phyloP scores from a whole-genome alignment of 2,113 vertebrate genomes.

The Tupaia chinensis region DNA sequence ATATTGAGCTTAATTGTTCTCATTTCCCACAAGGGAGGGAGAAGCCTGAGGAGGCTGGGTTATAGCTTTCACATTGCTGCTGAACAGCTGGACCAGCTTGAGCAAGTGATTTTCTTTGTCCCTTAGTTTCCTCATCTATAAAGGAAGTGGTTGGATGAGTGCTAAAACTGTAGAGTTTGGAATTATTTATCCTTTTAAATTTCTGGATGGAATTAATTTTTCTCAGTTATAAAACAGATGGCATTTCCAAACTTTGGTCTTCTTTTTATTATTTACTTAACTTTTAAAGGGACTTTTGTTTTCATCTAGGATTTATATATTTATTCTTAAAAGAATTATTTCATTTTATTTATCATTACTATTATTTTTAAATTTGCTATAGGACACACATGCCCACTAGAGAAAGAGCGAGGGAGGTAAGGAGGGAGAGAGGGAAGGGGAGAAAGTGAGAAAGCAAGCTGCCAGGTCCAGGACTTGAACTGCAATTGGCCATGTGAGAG shows the following conservation, averaged over 20 bases:
- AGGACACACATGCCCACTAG: too few species aligned
- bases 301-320: neutral
- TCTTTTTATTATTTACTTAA: conserved; percentile 4
- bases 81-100: neutral
- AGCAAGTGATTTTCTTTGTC: neutral
- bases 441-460: too few species aligned
- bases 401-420: too few species aligned
- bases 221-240: neutral
- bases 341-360: too few species aligned
- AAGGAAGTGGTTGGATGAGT: neutral
- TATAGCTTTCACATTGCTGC: neutral
- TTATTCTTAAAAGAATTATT: too few species aligned
- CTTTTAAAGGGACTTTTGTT: neutral
- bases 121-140: neutral
- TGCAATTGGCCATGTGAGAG: too few species aligned
- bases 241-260: neutral
- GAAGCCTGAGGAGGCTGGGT: neutral
- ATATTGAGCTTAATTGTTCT: neutral
- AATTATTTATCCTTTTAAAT: conserved; percentile 31
- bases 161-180: neutral
- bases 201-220: neutral
- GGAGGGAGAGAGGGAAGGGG: too few species aligned
- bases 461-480: too few species aligned
- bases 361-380: too few species aligned
- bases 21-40: neutral